These are phyloP conservation scores for Icerya purchasi DNA, from an alignment of 2,888 invertebrate genomes.

Conservation along the genomic window DNA sequence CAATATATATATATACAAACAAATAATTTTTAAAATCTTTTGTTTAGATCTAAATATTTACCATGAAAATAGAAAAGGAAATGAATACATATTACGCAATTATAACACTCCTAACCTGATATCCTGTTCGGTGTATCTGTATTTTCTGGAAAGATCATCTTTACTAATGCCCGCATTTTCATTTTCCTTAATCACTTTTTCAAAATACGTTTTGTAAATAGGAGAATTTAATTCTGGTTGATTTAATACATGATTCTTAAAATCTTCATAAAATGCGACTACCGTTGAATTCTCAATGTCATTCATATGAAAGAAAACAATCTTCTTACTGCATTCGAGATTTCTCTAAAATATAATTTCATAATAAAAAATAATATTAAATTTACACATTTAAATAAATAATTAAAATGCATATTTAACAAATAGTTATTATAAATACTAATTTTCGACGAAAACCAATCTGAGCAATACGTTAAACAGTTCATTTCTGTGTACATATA, in stretches of 20 bases:
- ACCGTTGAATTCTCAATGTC: conserved; percentile 9
- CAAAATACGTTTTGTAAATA: conserved; percentile 8
- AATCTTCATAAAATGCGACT: conserved; percentile 12
- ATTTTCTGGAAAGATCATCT: conserved; percentile 2
- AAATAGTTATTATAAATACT: too few relatives aligned
- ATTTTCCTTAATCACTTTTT: conserved; percentile 5
- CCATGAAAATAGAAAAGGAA: too few relatives aligned
- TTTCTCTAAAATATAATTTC: conserved; percentile 5
- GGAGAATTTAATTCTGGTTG: neutral
- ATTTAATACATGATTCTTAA: conserved; percentile 7
- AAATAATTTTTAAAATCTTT: too few relatives aligned
- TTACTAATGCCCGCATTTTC: conserved; percentile 7
- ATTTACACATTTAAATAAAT: neutral
- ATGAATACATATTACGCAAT: too few relatives aligned
- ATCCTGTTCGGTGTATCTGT: conserved; percentile 7
- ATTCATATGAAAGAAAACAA: conserved; percentile 12
- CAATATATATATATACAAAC: too few relatives aligned
- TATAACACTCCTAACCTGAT: too few relatives aligned
- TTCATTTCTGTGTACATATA: too few relatives aligned
- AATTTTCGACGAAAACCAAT: too few relatives aligned
- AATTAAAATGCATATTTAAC: too few relatives aligned
- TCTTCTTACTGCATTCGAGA: conserved; percentile 12
- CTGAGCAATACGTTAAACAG: too few relatives aligned
- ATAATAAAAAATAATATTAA: neutral
- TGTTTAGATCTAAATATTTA: too few relatives aligned